Evolutionary conservation across 2,797 vertebrate genomes (phyloP).

Genomic region (Siniperca obscura): DNA sequence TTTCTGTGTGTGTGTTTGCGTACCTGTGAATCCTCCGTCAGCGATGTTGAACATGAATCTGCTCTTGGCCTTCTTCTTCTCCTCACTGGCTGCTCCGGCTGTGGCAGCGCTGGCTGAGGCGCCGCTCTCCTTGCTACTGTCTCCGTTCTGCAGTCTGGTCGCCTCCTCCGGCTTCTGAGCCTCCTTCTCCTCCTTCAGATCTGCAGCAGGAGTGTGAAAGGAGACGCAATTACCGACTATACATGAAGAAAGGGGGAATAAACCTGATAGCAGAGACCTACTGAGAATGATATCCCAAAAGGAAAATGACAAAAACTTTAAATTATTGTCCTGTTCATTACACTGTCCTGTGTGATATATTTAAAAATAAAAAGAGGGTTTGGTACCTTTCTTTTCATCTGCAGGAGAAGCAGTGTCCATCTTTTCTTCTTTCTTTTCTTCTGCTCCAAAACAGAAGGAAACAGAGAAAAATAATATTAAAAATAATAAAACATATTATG

Average conservation of each 20-base stretch:
- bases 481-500: no score
- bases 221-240: fast-evolving
- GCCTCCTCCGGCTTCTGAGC: conserved; percentile 86
- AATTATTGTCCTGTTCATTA: not conserved
- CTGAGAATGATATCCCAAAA: no score
- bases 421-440: conserved; percentile 84
- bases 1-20: not conserved
- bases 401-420: conserved; percentile 80
- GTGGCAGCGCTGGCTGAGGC: not conserved
- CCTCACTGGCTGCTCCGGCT: conserved; percentile 81
- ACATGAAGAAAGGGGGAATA: not conserved
- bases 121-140: conserved; percentile 86
- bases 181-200: conserved; percentile 89
- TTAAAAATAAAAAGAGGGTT: not conserved
- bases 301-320: no score
- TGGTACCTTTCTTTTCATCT: conserved; percentile 89
- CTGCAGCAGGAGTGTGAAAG: conserved; percentile 33
- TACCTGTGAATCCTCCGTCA: conserved; percentile 98
- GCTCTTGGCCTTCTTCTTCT: conserved; percentile 94
- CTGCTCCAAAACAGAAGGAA: conserved; percentile 47
- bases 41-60: conserved; percentile 99
- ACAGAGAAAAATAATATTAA: not conserved
- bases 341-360: not conserved
- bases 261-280: no score
- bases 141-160: conserved; percentile 93